Conservation (phyloP, 2,113 vertebrate species). For the Herpailurus yagouaroundi region DNA sequence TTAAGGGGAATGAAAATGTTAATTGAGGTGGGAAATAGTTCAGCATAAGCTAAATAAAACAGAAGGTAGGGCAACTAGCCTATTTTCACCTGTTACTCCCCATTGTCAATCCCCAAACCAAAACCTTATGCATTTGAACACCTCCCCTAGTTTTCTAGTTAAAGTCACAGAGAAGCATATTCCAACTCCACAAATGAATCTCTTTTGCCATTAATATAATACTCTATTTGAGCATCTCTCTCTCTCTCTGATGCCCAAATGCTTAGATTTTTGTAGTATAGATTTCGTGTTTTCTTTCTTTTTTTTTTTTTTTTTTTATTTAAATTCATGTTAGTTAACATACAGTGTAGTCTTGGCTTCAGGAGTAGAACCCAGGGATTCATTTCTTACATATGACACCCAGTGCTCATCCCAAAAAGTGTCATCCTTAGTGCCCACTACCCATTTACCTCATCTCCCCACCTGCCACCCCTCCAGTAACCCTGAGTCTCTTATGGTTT, state of each 20-base stretch:
- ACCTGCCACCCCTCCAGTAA: no score
- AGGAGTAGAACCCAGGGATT: no score
- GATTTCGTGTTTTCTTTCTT: not conserved
- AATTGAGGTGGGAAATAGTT: not conserved
- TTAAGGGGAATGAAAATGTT: not conserved
- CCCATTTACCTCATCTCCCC: no score
- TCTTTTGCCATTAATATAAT: not conserved
- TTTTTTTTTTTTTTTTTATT: not conserved
- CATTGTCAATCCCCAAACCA: not conserved
- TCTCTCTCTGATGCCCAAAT: not conserved
- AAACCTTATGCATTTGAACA: not conserved
- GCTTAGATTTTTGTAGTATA: not conserved
- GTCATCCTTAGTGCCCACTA: no score
- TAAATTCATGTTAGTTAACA: no score
- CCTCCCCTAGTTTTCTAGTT: not conserved
- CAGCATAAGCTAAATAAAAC: not conserved
- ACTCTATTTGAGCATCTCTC: not conserved
- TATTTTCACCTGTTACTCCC: not conserved
- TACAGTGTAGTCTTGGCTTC: no score
- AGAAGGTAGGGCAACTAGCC: not conserved
- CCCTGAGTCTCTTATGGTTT: no score
- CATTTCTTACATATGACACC: no score
- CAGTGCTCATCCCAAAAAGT: no score
- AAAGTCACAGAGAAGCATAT: not conserved
- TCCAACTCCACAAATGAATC: not conserved